A percentile compares a stretch with the other conserved stretches of the same genome.
Evolutionary conservation across 2,797 vertebrate genomes (phyloP).

Genomic region (Ctenopoma kingsleyae): DNA sequence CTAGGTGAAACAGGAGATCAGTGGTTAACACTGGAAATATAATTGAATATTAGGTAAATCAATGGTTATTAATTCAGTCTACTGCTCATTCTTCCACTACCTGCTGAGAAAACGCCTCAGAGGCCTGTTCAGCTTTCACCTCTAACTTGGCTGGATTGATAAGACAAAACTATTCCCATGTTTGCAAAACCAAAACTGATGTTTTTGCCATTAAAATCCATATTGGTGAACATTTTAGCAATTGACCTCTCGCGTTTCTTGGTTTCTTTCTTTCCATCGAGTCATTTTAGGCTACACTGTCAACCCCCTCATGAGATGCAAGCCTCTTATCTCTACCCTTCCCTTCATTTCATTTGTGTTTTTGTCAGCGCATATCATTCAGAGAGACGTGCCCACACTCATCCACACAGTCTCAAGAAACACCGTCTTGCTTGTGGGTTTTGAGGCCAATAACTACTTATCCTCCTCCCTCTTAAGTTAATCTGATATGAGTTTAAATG

Average conservation of each 20-base stretch:
- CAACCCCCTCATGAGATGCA: conserved; percentile 8
- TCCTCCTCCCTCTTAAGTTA: conserved; percentile 61
- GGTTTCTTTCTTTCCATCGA: neutral
- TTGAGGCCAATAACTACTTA: conserved; percentile 67
- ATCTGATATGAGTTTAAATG: conserved; percentile 80
- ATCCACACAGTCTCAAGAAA: conserved; percentile 31
- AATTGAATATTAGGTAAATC: conserved; percentile 38
- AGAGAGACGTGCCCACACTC: neutral
- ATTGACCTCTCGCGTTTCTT: neutral
- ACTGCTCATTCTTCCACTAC: conserved; percentile 10
- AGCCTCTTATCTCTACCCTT: neutral
- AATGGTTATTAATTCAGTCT: conserved; percentile 13
- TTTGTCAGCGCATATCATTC: conserved; percentile 17
- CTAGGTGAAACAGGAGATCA: conserved; percentile 28
- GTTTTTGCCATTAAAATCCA: conserved; percentile 13
- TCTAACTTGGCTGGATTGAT: conserved; percentile 14
- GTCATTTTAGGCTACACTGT: neutral
- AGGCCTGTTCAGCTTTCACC: conserved; percentile 1
- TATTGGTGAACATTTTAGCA: neutral
- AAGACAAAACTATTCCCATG: neutral
- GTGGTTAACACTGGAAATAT: conserved; percentile 7
- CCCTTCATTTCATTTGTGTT: conserved; percentile 16
- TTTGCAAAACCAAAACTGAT: neutral
- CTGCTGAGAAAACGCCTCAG: neutral
- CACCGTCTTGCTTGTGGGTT: conserved; percentile 28